Base-by-base conservation (phyloP, 2,113 vertebrate species). In the Rhinolophus ferrumequinum region DNA sequence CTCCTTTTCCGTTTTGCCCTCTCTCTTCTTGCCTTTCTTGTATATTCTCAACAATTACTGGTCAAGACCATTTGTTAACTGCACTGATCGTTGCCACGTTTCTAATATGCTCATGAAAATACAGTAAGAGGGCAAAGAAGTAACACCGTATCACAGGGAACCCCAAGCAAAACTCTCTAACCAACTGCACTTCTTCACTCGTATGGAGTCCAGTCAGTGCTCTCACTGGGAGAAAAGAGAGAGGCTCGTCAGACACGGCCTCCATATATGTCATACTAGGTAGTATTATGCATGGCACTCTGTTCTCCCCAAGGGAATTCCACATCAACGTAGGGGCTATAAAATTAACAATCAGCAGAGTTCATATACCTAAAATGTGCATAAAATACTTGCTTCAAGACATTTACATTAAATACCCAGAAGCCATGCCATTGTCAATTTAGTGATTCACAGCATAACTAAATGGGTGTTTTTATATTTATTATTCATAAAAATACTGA, bases 401-500 rank as follows among this genome's bases (percentile, higher is more conserved):
- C 24, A 95, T n/a, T 22, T 64, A 62, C 60, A 76, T 44, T 58
- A 85, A 86, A 97, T 41, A 81, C 8, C 5, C 12, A 38, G 88
- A 81, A 67, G 2, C 76, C 58, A 82, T 10, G 41, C 35, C 89
- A 58, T 56, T 80, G 38, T 84, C 47, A 76, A 18, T 35, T 87
- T 38, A 62, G 38, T 56, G 64, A 95, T 41, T 92, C 47, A 92
- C 0, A 75, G 24, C 13, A 75, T 11, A 90, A 62, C 7, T 75
- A 12, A 84, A 66, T 80, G 38, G 18, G 4, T 30, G 44, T 89
- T 92, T 70, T 87, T 90, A 47, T 95, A 66, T 33, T 89, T 70
- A 84, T 30, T 76, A 79, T 87, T 90, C 24, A 81, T 33, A 81
- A 81, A 58, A 80, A 58, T 54, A 83, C 33, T n/a, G 35, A 93